These are phyloP conservation scores for Oreochromis aureus DNA, from an alignment of 2,113 vertebrate species.

Conservation along the genomic window DNA sequence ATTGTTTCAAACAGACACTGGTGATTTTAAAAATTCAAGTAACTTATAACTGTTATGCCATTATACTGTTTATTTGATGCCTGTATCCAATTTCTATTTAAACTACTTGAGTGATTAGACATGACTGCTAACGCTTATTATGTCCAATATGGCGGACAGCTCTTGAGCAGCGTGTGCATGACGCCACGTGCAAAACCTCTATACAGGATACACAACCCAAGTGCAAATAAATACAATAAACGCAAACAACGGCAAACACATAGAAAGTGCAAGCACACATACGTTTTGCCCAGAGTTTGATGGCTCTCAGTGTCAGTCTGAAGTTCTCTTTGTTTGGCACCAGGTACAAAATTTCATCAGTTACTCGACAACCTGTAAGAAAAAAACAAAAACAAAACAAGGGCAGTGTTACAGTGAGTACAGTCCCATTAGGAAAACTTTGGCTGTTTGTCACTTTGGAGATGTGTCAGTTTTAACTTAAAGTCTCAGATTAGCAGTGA, in stretches of 20 bases:
- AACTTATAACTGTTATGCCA: background rate
- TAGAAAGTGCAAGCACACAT: conserved; percentile 54
- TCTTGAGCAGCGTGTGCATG: background rate
- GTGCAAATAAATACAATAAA: background rate
- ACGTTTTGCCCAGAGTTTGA: conserved; percentile 99
- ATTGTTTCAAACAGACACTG: background rate
- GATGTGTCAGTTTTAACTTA: background rate
- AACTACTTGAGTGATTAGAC: background rate
- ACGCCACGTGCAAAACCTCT: background rate
- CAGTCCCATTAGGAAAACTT: background rate
- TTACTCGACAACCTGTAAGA: conserved; percentile 88
- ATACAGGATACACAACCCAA: background rate
- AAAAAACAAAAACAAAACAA: background rate
- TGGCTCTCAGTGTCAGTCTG: conserved; percentile 86
- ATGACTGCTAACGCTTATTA: background rate
- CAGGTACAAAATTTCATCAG: conserved; percentile 94
- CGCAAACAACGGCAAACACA: background rate
- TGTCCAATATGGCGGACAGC: background rate
- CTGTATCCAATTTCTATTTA: background rate
- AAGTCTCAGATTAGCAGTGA: background rate
- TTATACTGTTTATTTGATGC: background rate
- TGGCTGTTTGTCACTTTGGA: background rate
- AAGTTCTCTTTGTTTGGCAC: conserved; percentile 98
- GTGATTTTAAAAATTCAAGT: background rate
- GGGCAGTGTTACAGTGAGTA: background rate